Base-by-base conservation (phyloP, 2,797 vertebrate genomes). In the Fringilla coelebs region DNA sequence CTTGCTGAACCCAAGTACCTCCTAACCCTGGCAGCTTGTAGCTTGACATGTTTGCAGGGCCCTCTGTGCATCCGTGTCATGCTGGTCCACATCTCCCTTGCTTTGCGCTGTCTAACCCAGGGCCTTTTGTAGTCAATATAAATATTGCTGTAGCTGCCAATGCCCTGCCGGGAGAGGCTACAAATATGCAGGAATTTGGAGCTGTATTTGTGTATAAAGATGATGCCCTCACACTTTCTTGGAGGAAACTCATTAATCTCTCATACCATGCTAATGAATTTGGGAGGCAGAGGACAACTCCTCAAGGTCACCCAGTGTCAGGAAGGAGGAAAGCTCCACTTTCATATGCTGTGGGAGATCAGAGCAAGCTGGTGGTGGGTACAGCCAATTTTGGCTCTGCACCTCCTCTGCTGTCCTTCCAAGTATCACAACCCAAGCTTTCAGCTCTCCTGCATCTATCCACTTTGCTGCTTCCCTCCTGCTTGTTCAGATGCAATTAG, bases 361-460 rank as follows among this genome's bases (percentile, higher is more conserved):
- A 46, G 68, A 90, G 89, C 67, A 68, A 81, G 83, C 89, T 85
- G 34, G 45, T 38, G 55, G 15, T 18, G 58, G 81, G 48, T 48
- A 81, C 88, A 81, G 93, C 86, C 61, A 85, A 49, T 85, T 62
- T 41, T 93, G 88, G 92, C 77, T 88, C 75, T 78, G 86, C 51
- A 77, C 16, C 81, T 85, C 51, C 58, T 80, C 88, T 66, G 41
- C 95, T 77, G 96, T 91, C 92, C 94, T 97, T 90, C 95, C 49
- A 90, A 90, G 66, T 96, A 85, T 86, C 73, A 90, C 70, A 80
- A 41, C 82, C 92, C 96, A 94, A 65, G 93, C 62, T 20, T 80
- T 71, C 63, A 32, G 65, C 62, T 89, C 57, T 93, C 71, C 89
- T 88, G 66, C 70, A 75, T 80, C 67, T 70, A 58, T 92, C 66